Base-by-base conservation (phyloP, 2,113 vertebrate genomes). In the Stomatorhinus ivindoensis region DNA sequence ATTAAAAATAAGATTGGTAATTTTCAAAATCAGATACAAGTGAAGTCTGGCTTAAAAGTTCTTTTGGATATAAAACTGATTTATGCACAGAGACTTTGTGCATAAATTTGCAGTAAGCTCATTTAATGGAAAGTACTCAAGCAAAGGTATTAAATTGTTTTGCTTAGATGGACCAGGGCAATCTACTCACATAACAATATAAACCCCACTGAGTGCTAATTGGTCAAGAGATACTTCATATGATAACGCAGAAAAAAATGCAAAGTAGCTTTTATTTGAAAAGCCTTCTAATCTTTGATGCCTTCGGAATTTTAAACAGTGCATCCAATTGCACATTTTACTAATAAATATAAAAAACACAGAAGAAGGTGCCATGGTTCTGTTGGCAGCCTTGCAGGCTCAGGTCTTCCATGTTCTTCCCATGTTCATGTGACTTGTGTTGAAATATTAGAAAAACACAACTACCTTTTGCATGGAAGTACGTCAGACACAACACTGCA, bases 401-500 rank as follows among this genome's bases (percentile, higher is more conserved):
- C 61, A 31, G 61, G 3, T 31, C 61, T 31, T 69, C 10, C 27
- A 69, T 31, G 61, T 31, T 69, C 61, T 31, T 69, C 61, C 61
- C 27, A 31, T 31, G 61, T 31, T 27, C 61, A 69, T 69, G 9
- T 65, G 8, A 61, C 58, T 27, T 61, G 24, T 69, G 61, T 99
- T 89, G 98, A 99, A 99, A 93, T 55, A 98, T 99, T 92, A 95
- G 98, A 96, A 96, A 99, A 99, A 94, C 98, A 99, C 95, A 99
- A 99, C 93, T 99, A 99, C 92, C 89, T 99, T 99, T 92, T 99
- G 99, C 91, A 98, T 99, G 98, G 98, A 99, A 95, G 94, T 99
- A 89, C 93, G 99, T 95, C 98, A 99, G 95, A 99, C 97, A 0
- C 93, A 99, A 31, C n/a, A 27, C 61, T 11, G 61, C 24, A 65